phyloP scores from a whole-genome alignment of 1,140 invertebrate genomes.

The Ptiloglossa arizonensis region DNA sequence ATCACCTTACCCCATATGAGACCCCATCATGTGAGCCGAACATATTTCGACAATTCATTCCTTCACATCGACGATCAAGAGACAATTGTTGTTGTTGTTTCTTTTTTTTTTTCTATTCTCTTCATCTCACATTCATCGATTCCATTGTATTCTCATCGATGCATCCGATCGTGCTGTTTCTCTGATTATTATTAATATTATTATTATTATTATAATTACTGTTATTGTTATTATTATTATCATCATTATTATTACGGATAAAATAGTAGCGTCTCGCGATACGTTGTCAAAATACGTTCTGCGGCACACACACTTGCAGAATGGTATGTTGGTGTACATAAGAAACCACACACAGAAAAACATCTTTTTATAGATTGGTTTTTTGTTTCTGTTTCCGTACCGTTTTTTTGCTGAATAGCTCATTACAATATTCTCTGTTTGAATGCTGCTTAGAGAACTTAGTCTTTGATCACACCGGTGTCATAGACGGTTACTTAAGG shows the following conservation, averaged over 20 bases:
- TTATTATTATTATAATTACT: no score
- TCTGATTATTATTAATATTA: not conserved
- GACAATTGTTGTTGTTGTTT: no score
- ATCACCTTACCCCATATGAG: slow-evolving; percentile 63
- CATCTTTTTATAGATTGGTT: slow-evolving; percentile 75
- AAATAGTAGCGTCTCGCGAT: slow-evolving; percentile 8
- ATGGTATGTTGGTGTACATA: slow-evolving; percentile 83
- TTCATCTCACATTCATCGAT: not conserved
- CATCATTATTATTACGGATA: no score
- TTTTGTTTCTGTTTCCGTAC: slow-evolving; percentile 68
- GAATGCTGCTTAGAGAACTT: slow-evolving; percentile 79
- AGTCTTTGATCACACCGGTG: slow-evolving; percentile 69
- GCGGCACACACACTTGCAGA: slow-evolving; percentile 79
- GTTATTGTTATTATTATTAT: no score
- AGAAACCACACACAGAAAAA: slow-evolving; percentile 79
- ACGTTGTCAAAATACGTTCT: slow-evolving; percentile 74
- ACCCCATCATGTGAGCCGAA: slow-evolving; percentile 67
- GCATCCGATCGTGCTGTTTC: slow-evolving; percentile 21
- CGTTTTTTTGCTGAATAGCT: slow-evolving; percentile 70
- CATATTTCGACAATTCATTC: slow-evolving; percentile 73
- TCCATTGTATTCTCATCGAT: slow-evolving; percentile 25
- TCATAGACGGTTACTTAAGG: slow-evolving; percentile 42
- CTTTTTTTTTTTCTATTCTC: no score
- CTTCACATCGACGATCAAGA: not conserved
- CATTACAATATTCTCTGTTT: slow-evolving; percentile 73